Conservation (phyloP, 1,140 invertebrate species). For the Plutomurus gul region DNA sequence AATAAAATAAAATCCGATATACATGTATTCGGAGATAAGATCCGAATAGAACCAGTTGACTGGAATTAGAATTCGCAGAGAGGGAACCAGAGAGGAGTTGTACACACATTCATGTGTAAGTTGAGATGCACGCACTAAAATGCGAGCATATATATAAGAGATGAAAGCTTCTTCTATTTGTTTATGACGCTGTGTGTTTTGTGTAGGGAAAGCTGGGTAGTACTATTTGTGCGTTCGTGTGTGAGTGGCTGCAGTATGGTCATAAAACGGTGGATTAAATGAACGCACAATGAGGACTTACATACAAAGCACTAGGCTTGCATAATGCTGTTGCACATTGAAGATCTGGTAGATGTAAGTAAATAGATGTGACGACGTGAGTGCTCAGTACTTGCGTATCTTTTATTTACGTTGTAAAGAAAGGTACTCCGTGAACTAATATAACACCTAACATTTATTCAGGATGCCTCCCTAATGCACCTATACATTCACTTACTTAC, state of each 20-base stretch:
- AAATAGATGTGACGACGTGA: no score
- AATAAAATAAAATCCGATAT: conserved; percentile 5
- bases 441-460: no score
- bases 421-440: no score
- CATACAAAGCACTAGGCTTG: no score
- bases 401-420: no score
- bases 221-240: neutral
- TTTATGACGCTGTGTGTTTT: neutral
- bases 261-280: conserved; percentile 8
- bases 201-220: no score
- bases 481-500: no score
- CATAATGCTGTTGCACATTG: conserved; percentile 5
- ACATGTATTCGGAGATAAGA: conserved; percentile 12
- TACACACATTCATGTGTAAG: no score
- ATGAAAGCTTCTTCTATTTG: conserved; percentile 9
- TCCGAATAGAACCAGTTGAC: conserved; percentile 6
- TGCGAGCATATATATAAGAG: neutral
- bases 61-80: conserved; percentile 4
- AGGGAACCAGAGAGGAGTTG: neutral
- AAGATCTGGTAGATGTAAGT: no score
- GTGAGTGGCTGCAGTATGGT: neutral
- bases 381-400: no score
- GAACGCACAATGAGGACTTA: neutral
- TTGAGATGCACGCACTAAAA: neutral
- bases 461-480: no score